phyloP scores from a whole-genome alignment of 2,888 invertebrate genomes.

The Hylaea fasciaria region DNA sequence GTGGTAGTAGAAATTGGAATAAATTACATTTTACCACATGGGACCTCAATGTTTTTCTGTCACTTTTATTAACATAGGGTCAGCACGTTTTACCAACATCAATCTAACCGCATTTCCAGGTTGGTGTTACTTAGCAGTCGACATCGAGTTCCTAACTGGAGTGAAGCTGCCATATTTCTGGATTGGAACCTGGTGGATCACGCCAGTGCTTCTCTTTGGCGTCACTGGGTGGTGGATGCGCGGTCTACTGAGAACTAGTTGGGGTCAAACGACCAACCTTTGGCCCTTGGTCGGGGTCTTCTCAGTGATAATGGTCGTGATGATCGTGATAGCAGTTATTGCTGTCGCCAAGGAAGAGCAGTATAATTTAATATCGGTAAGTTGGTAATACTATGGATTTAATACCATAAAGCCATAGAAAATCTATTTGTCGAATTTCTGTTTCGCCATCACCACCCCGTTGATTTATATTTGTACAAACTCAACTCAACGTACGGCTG shows the following conservation, averaged over 20 bases:
- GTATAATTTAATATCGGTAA: slow-evolving; percentile 73
- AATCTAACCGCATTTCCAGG: slow-evolving; percentile 63
- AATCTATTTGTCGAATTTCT: no score
- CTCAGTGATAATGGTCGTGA: slow-evolving; percentile 63
- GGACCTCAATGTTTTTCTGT: no score
- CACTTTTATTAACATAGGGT: no score
- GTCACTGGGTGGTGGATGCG: slow-evolving; percentile 77
- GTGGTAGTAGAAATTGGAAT: no score
- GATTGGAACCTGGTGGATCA: slow-evolving; percentile 71
- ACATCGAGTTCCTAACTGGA: slow-evolving; percentile 76
- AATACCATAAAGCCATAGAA: background rate
- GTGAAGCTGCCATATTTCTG: slow-evolving; percentile 68
- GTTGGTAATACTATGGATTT: slow-evolving; percentile 34
- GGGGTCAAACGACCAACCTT: slow-evolving; percentile 57
- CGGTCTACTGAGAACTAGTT: slow-evolving; percentile 58
- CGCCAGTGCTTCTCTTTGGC: slow-evolving; percentile 66
- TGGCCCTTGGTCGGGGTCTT: slow-evolving; percentile 73
- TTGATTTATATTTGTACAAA: no score
- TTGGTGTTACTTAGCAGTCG: slow-evolving; percentile 70
- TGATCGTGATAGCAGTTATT: slow-evolving; percentile 70
- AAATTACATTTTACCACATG: no score
- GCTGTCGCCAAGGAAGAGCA: slow-evolving; percentile 79
- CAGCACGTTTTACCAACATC: no score
- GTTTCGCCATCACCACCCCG: no score
- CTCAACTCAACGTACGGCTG: no score